Evolutionary conservation across 2,797 vertebrate genomes (phyloP), one percentile per base, ranked within the genome.

Genomic region (Gobionotothen gibberifrons): DNA sequence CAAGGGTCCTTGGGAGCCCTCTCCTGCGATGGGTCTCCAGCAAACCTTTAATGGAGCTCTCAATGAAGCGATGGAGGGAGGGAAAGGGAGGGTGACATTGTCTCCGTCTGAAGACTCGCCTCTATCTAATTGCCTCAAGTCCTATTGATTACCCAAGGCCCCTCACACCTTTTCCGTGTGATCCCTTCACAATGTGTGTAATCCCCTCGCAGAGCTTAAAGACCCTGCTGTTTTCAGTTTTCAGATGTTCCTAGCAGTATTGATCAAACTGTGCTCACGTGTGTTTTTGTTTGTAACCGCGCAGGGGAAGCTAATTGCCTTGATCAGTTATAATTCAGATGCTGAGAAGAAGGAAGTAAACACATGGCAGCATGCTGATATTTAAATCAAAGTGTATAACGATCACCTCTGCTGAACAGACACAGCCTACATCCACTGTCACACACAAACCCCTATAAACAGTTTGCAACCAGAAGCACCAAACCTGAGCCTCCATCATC

Each of bases 121-220:
- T 84, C 81, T 81, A 65, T 87, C 70, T 90, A 89, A 91, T 90
- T 88, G 87, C 84, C 76, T 85, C 56, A 69, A 80, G 83, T 83
- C 63, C 47, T 83, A 91, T 91, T 84, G 89, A 92, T 92, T 83
- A 90, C 26, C 43, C 1, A 26, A 57, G 66, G 69, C 74, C 77
- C 85, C 76, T 73, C 61, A 40, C 76, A 82, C 83, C 84, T 82
- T 76, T 72, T 62, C 63, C 21, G 19, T 82, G 86, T 70, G 78
- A 82, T 86, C 86, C 79, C 57, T 65, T 81, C 59, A 36, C 72
- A 40, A 74, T 22, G 51, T 16, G 54, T 81, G 83, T 88, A 90
- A 90, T 90, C 90, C 79, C 71, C 14, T 71, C 59, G 43, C 59
- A 83, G 57, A 71, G 72, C 57, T 81, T 40, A 64, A 36, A 73